Percentiles rank a stretch among this genome's conserved stretches.
Evolutionary conservation across 53 echinoderm and acorn worm species (phyloP).

Genomic region (Arbacia lixula): DNA sequence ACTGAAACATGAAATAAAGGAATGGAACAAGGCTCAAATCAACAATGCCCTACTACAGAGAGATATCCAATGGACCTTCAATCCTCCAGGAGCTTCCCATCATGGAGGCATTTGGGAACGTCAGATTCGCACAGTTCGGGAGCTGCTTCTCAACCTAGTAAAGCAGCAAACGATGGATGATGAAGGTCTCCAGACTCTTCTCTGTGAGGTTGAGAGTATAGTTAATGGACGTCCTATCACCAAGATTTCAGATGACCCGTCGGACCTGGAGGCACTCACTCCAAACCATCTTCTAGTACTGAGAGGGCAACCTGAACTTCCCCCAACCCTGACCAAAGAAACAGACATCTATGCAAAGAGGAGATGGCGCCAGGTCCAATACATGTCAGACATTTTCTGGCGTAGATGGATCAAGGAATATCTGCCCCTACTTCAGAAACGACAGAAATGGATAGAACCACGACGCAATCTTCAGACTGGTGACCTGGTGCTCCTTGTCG

Average conservation of each 20-base stretch:
- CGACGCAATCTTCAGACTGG: conserved; percentile 43
- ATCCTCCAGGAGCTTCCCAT: conserved; percentile 68
- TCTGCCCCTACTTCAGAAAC: conserved; percentile 43
- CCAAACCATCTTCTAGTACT: conserved; percentile 71
- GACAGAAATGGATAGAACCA: conserved; percentile 59
- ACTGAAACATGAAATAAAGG: conserved; percentile 34
- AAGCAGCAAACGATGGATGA: conserved; percentile 65
- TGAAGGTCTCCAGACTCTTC: conserved; percentile 53
- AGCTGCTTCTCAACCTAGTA: conserved; percentile 46
- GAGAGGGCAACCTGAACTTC: not conserved
- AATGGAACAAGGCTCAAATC: conserved; percentile 68
- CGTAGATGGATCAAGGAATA: conserved; percentile 23
- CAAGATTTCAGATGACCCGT: conserved; percentile 45
- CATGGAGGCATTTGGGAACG: conserved; percentile 72
- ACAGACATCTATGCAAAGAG: conserved; percentile 22
- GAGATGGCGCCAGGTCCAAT: conserved; percentile 43
- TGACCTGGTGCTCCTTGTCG: conserved; percentile 61
- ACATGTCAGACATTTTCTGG: conserved; percentile 21
- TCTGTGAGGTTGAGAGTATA: conserved; percentile 71
- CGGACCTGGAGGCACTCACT: conserved; percentile 68
- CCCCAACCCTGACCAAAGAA: conserved; percentile 36
- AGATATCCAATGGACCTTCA: conserved; percentile 68
- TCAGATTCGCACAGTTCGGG: conserved; percentile 65
- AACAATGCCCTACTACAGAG: conserved; percentile 41
- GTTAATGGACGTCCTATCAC: conserved; percentile 67